Percentiles rank a stretch among this genome's conserved stretches.
These are phyloP conservation scores for Agelastica alni DNA, from an alignment of 2,888 invertebrate genomes.

Conservation along the genomic window DNA sequence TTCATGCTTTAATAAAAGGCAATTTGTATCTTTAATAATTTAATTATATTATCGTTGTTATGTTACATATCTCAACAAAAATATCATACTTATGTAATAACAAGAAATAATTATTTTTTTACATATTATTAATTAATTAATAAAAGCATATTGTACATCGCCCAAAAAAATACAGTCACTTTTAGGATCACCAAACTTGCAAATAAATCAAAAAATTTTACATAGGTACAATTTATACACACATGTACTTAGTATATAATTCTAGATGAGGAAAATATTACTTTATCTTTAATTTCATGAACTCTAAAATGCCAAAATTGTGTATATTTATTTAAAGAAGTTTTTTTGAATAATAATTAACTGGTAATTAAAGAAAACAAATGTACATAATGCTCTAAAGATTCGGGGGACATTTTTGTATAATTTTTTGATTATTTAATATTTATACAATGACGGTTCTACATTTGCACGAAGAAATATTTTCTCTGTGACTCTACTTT, in stretches of 20 bases:
- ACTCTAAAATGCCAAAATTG: no score
- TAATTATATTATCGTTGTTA: conserved; percentile 36
- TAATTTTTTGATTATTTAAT: no score
- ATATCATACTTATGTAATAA: conserved; percentile 37
- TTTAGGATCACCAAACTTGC: background rate
- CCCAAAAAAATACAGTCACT: conserved; percentile 28
- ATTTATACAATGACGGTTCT: no score
- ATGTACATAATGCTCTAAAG: no score
- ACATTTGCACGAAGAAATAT: background rate
- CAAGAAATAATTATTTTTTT: conserved; percentile 37
- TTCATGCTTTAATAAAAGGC: no score
- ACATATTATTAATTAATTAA: conserved; percentile 34
- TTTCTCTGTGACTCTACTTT: conserved; percentile 23
- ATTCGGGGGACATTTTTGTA: no score
- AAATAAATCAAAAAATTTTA: background rate
- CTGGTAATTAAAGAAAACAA: no score
- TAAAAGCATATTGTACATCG: conserved; percentile 38
- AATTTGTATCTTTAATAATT: conserved; percentile 21
- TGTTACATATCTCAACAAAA: conserved; percentile 42
- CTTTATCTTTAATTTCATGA: no score
- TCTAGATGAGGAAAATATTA: no score
- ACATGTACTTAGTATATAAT: no score
- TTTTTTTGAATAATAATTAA: no score
- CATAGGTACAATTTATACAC: background rate
- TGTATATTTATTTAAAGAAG: no score